A percentile compares a stretch with the other conserved stretches of the same genome.
phyloP scores from a whole-genome alignment of 2,797 vertebrate species.

The Macrochelys suwanniensis region DNA sequence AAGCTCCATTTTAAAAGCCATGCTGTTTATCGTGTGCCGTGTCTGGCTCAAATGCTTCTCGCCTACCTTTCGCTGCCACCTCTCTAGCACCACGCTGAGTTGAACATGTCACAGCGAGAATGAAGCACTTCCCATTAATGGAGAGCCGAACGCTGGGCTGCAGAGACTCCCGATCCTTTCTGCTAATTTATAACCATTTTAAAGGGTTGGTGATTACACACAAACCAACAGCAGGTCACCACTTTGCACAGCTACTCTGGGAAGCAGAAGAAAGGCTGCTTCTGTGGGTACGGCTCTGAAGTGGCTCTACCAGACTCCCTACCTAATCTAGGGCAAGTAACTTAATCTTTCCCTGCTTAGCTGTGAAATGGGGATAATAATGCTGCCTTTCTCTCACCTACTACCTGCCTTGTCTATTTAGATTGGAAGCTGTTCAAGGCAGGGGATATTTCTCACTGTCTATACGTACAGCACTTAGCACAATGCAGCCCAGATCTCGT shows the following conservation, averaged over 20 bases:
- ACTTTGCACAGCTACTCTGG: no score
- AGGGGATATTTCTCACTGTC: not conserved
- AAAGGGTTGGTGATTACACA: not conserved
- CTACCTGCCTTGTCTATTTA: not conserved
- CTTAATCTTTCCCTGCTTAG: not conserved
- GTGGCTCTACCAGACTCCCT: not conserved
- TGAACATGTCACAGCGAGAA: not conserved
- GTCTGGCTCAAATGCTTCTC: not conserved
- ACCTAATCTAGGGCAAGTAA: not conserved
- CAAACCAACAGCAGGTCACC: not conserved
- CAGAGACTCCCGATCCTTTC: not conserved
- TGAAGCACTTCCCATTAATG: not conserved
- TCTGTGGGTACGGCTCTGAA: not conserved
- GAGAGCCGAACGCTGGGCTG: not conserved
- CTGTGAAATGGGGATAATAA: not conserved
- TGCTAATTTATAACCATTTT: not conserved
- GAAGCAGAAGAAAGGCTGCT: not conserved
- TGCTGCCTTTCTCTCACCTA: not conserved
- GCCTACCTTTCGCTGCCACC: not conserved
- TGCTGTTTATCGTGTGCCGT: not conserved
- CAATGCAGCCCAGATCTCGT: not conserved
- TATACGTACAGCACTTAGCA: not conserved
- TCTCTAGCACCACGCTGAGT: not conserved
- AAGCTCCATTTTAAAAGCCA: not conserved
- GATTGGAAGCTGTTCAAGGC: not conserved